Conservation (phyloP, 1,140 invertebrate species). For the Microplitis demolitor region DNA sequence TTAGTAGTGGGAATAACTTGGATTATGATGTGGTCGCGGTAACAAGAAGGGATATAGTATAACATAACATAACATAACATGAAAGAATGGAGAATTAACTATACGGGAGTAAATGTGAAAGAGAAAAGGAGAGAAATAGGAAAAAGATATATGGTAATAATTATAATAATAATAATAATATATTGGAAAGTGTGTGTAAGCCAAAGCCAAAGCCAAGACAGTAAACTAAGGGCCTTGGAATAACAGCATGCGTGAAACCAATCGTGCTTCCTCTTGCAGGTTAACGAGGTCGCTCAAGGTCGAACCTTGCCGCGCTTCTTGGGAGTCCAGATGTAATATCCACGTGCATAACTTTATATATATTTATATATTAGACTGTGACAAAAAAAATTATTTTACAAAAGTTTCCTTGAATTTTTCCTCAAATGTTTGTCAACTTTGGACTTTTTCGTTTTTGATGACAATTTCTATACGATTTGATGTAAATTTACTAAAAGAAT, state of each 20-base stretch:
- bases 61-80: not conserved
- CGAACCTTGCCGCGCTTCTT: conserved; percentile 23
- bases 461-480: no score
- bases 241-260: conserved; percentile 20
- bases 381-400: no score
- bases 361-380: no score
- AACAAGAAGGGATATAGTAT: conserved; percentile 11
- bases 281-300: conserved; percentile 37
- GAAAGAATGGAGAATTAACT: not conserved
- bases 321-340: not conserved
- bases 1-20: no score
- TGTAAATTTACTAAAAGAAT: no score
- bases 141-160: conserved; percentile 7
- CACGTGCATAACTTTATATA: not conserved
- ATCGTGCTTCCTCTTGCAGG: conserved; percentile 35
- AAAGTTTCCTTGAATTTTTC: no score
- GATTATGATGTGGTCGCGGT: not conserved
- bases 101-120: conserved; percentile 3
- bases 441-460: no score
- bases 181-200: not conserved
- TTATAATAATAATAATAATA: not conserved
- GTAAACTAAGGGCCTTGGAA: not conserved
- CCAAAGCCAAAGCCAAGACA: conserved; percentile 9
- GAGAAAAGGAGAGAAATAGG: conserved; percentile 15
- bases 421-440: no score